Percentiles rank a stretch among this genome's conserved stretches.
These are phyloP conservation scores for Drosophila mimetica DNA, from an alignment of 2,888 invertebrate genomes.

Conservation along the genomic window DNA sequence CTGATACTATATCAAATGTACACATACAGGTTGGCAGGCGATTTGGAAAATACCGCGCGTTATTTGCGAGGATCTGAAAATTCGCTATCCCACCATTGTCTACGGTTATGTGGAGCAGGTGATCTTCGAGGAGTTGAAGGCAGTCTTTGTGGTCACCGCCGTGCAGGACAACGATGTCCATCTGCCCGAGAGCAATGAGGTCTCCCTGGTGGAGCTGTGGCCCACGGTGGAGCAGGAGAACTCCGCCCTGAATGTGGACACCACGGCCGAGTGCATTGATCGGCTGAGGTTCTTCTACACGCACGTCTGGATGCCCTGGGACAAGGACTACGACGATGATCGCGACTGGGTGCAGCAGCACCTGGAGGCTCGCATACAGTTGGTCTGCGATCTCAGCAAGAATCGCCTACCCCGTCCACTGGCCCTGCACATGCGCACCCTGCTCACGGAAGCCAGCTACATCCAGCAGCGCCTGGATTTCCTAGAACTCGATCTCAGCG, in stretches of 20 bases:
- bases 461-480: slow-evolving; percentile 85
- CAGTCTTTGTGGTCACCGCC: slow-evolving; percentile 85
- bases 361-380: slow-evolving; percentile 85
- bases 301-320: slow-evolving; percentile 88
- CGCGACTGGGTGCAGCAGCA: slow-evolving; percentile 86
- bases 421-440: slow-evolving; percentile 85
- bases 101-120: slow-evolving; percentile 86
- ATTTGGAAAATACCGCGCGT: slow-evolving; percentile 87
- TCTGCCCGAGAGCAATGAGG: slow-evolving; percentile 86
- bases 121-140: slow-evolving; percentile 85
- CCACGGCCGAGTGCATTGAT: slow-evolving; percentile 87
- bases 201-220: slow-evolving; percentile 86
- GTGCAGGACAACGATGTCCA: slow-evolving; percentile 86
- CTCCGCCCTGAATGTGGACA: slow-evolving; percentile 85
- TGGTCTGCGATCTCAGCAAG: slow-evolving; percentile 87
- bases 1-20: neutral
- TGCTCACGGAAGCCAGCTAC: slow-evolving; percentile 86
- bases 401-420: slow-evolving; percentile 85
- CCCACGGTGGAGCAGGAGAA: slow-evolving; percentile 86
- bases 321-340: slow-evolving; percentile 86
- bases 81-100: slow-evolving; percentile 87
- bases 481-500: slow-evolving; percentile 83
- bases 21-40: slow-evolving; percentile 86
- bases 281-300: slow-evolving; percentile 87
- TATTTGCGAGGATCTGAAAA: slow-evolving; percentile 86